phyloP scores from a whole-genome alignment of 2,113 vertebrate genomes.

The Jacana jacana region DNA sequence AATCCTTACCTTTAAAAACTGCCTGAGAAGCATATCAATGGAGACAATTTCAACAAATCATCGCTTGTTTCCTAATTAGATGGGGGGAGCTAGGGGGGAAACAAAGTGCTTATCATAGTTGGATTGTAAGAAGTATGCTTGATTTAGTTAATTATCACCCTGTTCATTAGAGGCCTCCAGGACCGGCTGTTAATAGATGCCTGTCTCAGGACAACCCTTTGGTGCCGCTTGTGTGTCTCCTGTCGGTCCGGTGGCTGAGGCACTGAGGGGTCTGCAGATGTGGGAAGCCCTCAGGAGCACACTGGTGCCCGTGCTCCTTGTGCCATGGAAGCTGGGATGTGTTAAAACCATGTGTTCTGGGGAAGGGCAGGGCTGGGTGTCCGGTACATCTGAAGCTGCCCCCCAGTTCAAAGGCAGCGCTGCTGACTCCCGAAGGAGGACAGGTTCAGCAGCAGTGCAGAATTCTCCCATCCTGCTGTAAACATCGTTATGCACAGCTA shows the following conservation, averaged over 20 bases:
- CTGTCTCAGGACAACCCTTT: background rate
- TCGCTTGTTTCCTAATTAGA: background rate
- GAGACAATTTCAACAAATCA: background rate
- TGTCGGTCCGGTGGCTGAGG: background rate
- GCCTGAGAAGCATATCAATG: background rate
- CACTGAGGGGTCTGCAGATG: background rate
- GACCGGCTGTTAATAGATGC: background rate
- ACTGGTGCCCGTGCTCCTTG: background rate
- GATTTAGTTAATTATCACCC: background rate
- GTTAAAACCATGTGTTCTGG: too few relatives aligned
- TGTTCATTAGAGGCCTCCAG: background rate
- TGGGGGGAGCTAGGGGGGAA: background rate
- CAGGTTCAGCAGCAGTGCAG: background rate
- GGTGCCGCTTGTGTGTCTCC: background rate
- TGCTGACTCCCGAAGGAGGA: background rate
- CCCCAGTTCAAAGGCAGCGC: background rate
- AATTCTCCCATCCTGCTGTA: background rate
- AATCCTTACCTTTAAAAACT: conserved; percentile 36
- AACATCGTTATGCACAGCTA: background rate
- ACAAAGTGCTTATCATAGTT: background rate
- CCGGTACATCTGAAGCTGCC: background rate
- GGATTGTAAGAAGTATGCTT: background rate
- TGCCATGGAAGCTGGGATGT: background rate
- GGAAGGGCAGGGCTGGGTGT: background rate
- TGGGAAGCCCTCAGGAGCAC: background rate